Evolutionary conservation across 2,888 invertebrate genomes (phyloP).

Genomic region (Calliphora vomitoria): DNA sequence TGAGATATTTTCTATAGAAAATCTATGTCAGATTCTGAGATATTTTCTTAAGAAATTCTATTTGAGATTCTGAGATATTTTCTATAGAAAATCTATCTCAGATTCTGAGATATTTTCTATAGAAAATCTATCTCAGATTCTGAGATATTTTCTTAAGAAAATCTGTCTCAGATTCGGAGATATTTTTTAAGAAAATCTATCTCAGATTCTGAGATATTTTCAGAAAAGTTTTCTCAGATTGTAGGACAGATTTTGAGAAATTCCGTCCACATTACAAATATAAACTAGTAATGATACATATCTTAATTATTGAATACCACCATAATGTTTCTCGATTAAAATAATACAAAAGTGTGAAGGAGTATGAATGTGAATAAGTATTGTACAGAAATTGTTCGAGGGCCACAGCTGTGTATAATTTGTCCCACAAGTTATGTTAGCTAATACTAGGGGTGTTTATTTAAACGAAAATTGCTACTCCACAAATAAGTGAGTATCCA

Average conservation of each 20-base stretch:
- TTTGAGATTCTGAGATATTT: background rate
- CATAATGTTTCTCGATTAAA: background rate
- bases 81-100: background rate
- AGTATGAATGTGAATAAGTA: background rate
- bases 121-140: background rate
- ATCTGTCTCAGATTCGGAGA: no score
- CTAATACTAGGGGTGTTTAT: constrained; percentile 32
- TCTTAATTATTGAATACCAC: no score
- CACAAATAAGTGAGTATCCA: background rate
- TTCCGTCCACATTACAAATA: no score
- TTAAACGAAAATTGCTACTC: constrained; percentile 21
- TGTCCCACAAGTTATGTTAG: constrained; percentile 22
- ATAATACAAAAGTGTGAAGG: background rate
- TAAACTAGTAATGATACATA: no score
- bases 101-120: background rate
- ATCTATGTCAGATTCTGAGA: background rate
- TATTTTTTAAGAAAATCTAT: no score
- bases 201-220: no score
- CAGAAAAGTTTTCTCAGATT: background rate
- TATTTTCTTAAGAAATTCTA: background rate
- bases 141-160: background rate
- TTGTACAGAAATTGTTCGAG: constrained; percentile 36
- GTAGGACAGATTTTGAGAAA: background rate
- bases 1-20: no score
- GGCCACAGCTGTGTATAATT: constrained; percentile 70